Conservation (phyloP, 2,113 vertebrate species). For the Paramormyrops kingsleyae region DNA sequence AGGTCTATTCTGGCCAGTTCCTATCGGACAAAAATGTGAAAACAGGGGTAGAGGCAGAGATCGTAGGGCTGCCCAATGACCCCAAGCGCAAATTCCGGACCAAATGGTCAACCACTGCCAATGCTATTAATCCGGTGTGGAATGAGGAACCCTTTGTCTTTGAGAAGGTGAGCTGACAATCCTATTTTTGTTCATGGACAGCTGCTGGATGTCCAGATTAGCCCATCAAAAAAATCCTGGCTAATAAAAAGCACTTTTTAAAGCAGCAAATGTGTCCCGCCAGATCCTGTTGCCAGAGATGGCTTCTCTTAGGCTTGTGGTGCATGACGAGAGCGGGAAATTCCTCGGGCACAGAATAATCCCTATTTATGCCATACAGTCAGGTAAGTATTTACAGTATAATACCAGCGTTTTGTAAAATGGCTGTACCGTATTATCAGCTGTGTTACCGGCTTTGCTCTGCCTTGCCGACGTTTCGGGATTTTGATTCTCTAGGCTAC, state of each 20-base stretch:
- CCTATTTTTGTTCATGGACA: neutral
- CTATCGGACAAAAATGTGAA: constrained; percentile 84
- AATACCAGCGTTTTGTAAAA: neutral
- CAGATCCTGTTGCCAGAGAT: constrained; percentile 90
- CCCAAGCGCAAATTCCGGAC: constrained; percentile 89
- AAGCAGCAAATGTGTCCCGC: constrained; percentile 27
- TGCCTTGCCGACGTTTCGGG: neutral
- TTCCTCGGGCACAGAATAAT: constrained; percentile 93
- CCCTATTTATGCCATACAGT: constrained; percentile 77
- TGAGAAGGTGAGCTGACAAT: constrained; percentile 73
- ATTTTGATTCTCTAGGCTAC: constrained; percentile 65
- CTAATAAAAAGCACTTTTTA: neutral
- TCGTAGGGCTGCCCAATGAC: constrained; percentile 86
- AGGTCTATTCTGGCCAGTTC: constrained; percentile 97
- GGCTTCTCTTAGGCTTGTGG: constrained; percentile 80
- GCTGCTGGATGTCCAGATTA: neutral
- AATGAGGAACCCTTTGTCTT: constrained; percentile 94
- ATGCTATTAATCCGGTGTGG: constrained; percentile 94
- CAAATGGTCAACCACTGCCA: constrained; percentile 73
- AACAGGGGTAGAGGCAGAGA: constrained; percentile 85
- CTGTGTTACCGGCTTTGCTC: neutral
- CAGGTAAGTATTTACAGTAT: constrained; percentile 62
- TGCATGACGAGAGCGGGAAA: constrained; percentile 85
- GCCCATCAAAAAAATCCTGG: neutral
- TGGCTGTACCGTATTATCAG: neutral